Evolutionary conservation across 2,113 vertebrate species (phyloP).

Genomic region (Antechinus stuartii): DNA sequence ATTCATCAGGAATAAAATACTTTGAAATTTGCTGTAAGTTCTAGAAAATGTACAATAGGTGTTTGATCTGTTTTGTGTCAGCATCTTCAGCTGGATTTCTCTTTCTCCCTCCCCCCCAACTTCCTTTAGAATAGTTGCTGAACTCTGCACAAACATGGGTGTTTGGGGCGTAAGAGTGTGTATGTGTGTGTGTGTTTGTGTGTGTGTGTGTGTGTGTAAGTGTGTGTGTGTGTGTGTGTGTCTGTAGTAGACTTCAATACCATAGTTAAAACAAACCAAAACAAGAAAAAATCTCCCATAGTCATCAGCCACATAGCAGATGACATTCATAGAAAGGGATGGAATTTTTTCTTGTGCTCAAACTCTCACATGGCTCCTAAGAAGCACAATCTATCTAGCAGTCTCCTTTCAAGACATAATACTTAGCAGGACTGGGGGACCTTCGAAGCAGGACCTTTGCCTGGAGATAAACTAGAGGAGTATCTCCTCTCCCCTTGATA

Average conservation of each 20-base stretch:
- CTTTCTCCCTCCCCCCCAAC: constrained; percentile 8
- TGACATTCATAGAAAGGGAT: not conserved
- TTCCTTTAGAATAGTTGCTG: constrained; percentile 48
- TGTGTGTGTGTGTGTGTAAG: not conserved
- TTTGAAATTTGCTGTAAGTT: constrained; percentile 37
- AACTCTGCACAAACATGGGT: constrained; percentile 42
- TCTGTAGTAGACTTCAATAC: constrained; percentile 35
- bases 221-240: too few species aligned
- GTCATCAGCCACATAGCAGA: not conserved
- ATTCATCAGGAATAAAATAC: constrained; percentile 46
- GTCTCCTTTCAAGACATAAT: constrained; percentile 14
- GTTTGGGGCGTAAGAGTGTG: not conserved
- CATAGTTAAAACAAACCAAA: not conserved
- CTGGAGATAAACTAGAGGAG: not conserved
- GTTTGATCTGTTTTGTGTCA: constrained; percentile 51
- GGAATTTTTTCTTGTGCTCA: constrained; percentile 42
- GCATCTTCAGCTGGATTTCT: constrained; percentile 46
- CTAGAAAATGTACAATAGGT: not conserved
- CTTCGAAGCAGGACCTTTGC: not conserved
- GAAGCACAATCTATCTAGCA: not conserved
- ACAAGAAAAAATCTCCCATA: constrained; percentile 11
- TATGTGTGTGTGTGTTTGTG: too few species aligned
- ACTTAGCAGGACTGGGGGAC: not conserved
- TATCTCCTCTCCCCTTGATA: not conserved
- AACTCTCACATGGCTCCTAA: not conserved